A percentile compares a stretch with the other conserved stretches of the same genome.
Conservation (phyloP, 2,888 invertebrate genomes). For the Drosophila nr. medialis region DNA sequence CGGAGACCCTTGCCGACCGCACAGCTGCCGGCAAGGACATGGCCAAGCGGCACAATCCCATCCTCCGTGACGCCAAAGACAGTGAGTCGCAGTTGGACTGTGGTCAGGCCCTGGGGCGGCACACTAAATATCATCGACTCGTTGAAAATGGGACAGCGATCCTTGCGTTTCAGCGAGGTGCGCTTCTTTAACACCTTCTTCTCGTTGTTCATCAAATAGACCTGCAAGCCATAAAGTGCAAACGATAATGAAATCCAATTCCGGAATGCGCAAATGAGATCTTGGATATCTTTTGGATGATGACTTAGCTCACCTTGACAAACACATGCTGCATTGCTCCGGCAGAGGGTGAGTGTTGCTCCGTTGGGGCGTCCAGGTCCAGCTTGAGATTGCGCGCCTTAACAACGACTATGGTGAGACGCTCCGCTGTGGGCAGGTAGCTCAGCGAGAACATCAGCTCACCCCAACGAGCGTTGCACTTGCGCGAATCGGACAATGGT, state of each 20-base stretch:
- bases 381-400: conserved; percentile 91
- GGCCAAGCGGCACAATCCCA: conserved; percentile 89
- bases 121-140: conserved; percentile 94
- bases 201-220: conserved; percentile 91
- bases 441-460: conserved; percentile 93
- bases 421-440: conserved; percentile 92
- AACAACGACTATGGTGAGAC: conserved; percentile 88
- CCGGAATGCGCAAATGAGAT: not conserved
- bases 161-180: conserved; percentile 90
- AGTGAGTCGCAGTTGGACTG: conserved; percentile 90
- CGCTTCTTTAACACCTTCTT: conserved; percentile 93
- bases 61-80: conserved; percentile 85
- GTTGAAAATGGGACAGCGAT: conserved; percentile 92
- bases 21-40: conserved; percentile 91
- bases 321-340: conserved; percentile 88
- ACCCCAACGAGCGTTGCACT: conserved; percentile 89
- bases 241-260: not conserved
- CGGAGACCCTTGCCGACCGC: conserved; percentile 89
- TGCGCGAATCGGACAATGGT: conserved; percentile 90
- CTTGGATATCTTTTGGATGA: too few species aligned
- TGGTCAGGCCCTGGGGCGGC: conserved; percentile 89
- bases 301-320: conserved; percentile 87
- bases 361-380: conserved; percentile 51
- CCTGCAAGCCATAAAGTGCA: conserved; percentile 84
- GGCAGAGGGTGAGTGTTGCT: conserved; percentile 26